Evolutionary conservation across 2,113 vertebrate genomes (phyloP).

Genomic region (Malurus melanocephalus): DNA sequence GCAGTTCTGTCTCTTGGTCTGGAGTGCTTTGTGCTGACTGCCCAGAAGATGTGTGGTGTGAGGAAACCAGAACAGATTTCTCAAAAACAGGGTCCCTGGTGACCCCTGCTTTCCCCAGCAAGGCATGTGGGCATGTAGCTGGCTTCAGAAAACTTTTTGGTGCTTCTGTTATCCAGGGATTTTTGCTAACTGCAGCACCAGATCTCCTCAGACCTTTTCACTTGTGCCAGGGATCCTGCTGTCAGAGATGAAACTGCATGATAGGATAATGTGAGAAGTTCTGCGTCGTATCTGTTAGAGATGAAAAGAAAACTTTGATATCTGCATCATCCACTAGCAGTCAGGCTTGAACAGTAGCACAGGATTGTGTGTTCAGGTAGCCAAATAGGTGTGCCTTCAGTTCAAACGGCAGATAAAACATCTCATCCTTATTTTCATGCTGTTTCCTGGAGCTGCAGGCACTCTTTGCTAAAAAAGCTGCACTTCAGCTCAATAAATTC

Average conservation of each 20-base stretch:
- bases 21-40: not conserved
- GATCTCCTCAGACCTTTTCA: not conserved
- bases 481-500: not conserved
- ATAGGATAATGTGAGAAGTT: constrained; percentile 14
- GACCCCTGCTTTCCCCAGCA: not conserved
- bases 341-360: not conserved
- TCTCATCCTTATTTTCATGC: constrained; percentile 25
- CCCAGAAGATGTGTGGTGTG: not conserved
- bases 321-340: not conserved
- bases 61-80: not conserved
- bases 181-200: not conserved
- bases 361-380: not conserved
- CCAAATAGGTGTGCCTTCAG: constrained; percentile 12
- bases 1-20: not conserved
- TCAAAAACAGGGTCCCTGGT: not conserved
- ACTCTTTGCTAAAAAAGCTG: not conserved
- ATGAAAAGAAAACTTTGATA: constrained; percentile 51
- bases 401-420: not conserved
- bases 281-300: not conserved
- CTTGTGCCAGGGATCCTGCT: not conserved
- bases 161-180: not conserved
- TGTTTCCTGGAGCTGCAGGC: constrained; percentile 42
- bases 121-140: not conserved
- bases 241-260: not conserved
- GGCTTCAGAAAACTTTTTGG: not conserved